Percentiles rank a stretch among this genome's conserved stretches.
These are phyloP conservation scores for Dimorphilus gyrociliatus DNA, from an alignment of 2,888 invertebrate genomes.

Conservation along the genomic window DNA sequence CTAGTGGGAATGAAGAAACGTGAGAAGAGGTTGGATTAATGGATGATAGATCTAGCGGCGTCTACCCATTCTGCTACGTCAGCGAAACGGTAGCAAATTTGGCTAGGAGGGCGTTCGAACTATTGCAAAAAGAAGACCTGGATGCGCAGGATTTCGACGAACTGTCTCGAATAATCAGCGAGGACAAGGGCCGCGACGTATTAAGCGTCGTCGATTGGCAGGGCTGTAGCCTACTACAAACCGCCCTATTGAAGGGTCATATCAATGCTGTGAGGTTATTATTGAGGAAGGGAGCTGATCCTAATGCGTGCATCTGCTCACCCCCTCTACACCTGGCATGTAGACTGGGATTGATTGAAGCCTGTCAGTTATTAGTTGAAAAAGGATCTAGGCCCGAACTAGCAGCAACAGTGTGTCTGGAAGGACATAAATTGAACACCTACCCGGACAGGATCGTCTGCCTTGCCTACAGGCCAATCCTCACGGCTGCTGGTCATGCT, in stretches of 20 bases:
- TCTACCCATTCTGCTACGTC: slow-evolving; percentile 13
- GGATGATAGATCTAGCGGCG: slow-evolving; percentile 10
- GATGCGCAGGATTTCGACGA: slow-evolving; percentile 10
- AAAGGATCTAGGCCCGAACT: slow-evolving; percentile 55
- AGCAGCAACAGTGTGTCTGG: slow-evolving; percentile 58
- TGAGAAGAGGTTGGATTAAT: too few relatives aligned
- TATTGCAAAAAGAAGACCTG: slow-evolving; percentile 7
- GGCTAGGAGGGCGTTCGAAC: slow-evolving; percentile 11
- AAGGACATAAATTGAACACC: slow-evolving; percentile 44
- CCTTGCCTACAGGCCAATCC: slow-evolving; percentile 21
- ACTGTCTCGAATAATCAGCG: slow-evolving; percentile 11
- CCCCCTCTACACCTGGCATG: slow-evolving; percentile 58
- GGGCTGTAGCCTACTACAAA: slow-evolving; percentile 55
- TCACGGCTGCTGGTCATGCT: slow-evolving; percentile 28
- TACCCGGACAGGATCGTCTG: slow-evolving; percentile 19
- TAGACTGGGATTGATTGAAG: slow-evolving; percentile 51
- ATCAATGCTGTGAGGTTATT: slow-evolving; percentile 46
- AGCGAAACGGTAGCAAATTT: slow-evolving; percentile 9
- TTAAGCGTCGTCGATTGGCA: slow-evolving; percentile 14
- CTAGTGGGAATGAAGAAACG: too few relatives aligned
- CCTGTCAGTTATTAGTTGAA: slow-evolving; percentile 51
- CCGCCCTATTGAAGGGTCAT: slow-evolving; percentile 54
- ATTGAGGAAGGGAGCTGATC: slow-evolving; percentile 44
- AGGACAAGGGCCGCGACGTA: slow-evolving; percentile 8
- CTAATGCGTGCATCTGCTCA: slow-evolving; percentile 54